Percentiles rank a stretch among this genome's conserved stretches.
phyloP scores from a whole-genome alignment of 2,888 invertebrate species.

The Ryuthela nishihirai region DNA sequence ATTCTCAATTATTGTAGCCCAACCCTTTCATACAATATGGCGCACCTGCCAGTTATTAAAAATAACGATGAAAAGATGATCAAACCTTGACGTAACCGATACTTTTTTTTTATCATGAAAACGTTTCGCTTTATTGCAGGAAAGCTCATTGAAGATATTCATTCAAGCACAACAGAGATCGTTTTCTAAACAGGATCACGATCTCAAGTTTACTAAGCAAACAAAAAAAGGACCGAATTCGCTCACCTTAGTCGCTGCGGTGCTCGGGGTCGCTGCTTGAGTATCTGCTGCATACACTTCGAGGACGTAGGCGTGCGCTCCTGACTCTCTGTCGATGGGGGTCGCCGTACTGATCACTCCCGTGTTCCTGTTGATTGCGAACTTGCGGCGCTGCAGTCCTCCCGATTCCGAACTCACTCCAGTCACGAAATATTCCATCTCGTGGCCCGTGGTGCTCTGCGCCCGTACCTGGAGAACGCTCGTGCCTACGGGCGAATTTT shows the following conservation, averaged over 20 bases:
- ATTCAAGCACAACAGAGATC: too few relatives aligned
- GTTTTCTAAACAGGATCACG: not conserved
- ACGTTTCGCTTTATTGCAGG: too few relatives aligned
- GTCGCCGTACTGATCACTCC: constrained; percentile 73
- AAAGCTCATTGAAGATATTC: too few relatives aligned
- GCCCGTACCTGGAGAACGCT: constrained; percentile 77
- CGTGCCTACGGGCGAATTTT: constrained; percentile 82
- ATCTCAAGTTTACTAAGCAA: too few relatives aligned
- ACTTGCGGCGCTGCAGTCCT: constrained; percentile 76
- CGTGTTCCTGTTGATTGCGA: constrained; percentile 82
- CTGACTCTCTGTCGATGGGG: constrained; percentile 44
- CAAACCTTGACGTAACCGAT: too few relatives aligned
- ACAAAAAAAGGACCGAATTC: too few relatives aligned
- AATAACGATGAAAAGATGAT: too few relatives aligned
- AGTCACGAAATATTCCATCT: constrained; percentile 85
- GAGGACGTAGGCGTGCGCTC: constrained; percentile 64
- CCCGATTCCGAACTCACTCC: constrained; percentile 56
- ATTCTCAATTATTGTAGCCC: too few relatives aligned
- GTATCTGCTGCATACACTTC: constrained; percentile 78
- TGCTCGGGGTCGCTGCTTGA: constrained; percentile 50
- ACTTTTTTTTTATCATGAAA: too few relatives aligned
- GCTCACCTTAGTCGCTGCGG: constrained; percentile 45
- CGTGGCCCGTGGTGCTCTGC: constrained; percentile 54
- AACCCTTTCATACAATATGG: too few relatives aligned
- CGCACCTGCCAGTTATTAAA: too few relatives aligned